Evolutionary conservation across 1,140 invertebrate genomes (phyloP).

Genomic region (Drosophila carrolli): DNA sequence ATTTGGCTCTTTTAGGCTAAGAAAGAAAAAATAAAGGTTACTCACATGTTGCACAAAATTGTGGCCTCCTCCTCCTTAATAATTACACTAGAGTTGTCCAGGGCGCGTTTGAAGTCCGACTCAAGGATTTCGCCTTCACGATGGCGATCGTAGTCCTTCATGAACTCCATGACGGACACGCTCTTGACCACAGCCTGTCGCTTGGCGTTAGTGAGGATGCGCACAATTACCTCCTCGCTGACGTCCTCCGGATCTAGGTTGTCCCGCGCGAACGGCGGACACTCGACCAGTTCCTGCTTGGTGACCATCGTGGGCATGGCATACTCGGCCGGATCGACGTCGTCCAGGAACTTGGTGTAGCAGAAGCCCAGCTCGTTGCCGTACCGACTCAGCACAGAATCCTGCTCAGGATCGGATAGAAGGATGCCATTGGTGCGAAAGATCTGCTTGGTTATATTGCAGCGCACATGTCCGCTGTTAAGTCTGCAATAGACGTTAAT

Average conservation of each 20-base stretch:
- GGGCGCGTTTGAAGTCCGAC: slow-evolving; percentile 87
- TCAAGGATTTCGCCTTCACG: slow-evolving; percentile 87
- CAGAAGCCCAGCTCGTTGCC: slow-evolving; percentile 89
- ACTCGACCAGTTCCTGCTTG: slow-evolving; percentile 59
- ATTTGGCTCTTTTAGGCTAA: too few relatives aligned
- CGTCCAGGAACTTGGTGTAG: slow-evolving; percentile 88
- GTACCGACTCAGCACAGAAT: slow-evolving; percentile 88
- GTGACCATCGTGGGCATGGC: slow-evolving; percentile 70
- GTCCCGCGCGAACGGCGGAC: slow-evolving; percentile 51
- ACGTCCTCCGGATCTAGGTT: slow-evolving; percentile 13
- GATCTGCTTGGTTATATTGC: slow-evolving; percentile 88
- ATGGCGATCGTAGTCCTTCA: slow-evolving; percentile 87
- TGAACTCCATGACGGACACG: slow-evolving; percentile 87
- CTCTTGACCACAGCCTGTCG: slow-evolving; percentile 88
- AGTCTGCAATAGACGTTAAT: slow-evolving; percentile 83
- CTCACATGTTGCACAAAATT: slow-evolving; percentile 61
- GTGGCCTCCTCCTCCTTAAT: slow-evolving; percentile 84
- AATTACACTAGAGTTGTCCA: slow-evolving; percentile 87
- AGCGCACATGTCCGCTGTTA: slow-evolving; percentile 89
- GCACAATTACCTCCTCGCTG: slow-evolving; percentile 87
- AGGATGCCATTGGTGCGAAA: slow-evolving; percentile 88
- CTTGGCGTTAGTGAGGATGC: slow-evolving; percentile 89
- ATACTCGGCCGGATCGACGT: slow-evolving; percentile 84
- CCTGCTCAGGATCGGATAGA: slow-evolving; percentile 87
- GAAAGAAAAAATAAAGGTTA: too few relatives aligned